A percentile compares a stretch with the other conserved stretches of the same genome.
Conservation (phyloP, 2,888 invertebrate species). For the Euphydryas editha region DNA sequence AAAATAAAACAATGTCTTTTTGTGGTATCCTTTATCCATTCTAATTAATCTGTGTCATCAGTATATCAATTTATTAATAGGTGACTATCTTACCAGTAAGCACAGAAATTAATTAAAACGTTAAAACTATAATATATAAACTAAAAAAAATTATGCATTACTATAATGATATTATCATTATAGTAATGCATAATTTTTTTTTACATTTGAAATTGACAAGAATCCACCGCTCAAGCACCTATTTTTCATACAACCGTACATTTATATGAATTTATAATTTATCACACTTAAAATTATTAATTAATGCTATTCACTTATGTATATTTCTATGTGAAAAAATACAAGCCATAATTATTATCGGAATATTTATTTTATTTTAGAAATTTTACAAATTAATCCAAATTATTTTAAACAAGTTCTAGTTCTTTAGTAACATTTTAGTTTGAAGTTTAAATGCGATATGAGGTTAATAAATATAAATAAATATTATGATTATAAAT, state of each 20-base stretch:
- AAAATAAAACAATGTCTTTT: constrained; percentile 39
- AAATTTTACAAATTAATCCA: too few relatives aligned
- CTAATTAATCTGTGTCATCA: constrained; percentile 76
- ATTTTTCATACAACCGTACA: constrained; percentile 78
- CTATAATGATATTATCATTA: too few relatives aligned
- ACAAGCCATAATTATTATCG: constrained; percentile 32
- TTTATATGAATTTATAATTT: constrained; percentile 49
- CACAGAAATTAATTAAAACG: constrained; percentile 61
- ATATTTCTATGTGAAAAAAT: constrained; percentile 36
- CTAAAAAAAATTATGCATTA: too few relatives aligned
- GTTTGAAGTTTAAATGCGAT: neutral
- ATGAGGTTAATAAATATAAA: neutral
- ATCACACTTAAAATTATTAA: constrained; percentile 25
- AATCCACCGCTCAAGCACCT: constrained; percentile 80
- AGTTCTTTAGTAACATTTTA: neutral
- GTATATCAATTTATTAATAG: constrained; percentile 75
- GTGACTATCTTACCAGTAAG: constrained; percentile 74
- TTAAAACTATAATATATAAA: constrained; percentile 64
- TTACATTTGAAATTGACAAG: constrained; percentile 78
- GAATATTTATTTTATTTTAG: constrained; percentile 5
- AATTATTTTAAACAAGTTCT: neutral
- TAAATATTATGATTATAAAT: neutral
- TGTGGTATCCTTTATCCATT: constrained; percentile 61
- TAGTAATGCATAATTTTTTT: constrained; percentile 55
- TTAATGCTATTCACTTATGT: constrained; percentile 16